Base-by-base conservation (phyloP, 23 tunicate species). In the Diplosoma virens region DNA sequence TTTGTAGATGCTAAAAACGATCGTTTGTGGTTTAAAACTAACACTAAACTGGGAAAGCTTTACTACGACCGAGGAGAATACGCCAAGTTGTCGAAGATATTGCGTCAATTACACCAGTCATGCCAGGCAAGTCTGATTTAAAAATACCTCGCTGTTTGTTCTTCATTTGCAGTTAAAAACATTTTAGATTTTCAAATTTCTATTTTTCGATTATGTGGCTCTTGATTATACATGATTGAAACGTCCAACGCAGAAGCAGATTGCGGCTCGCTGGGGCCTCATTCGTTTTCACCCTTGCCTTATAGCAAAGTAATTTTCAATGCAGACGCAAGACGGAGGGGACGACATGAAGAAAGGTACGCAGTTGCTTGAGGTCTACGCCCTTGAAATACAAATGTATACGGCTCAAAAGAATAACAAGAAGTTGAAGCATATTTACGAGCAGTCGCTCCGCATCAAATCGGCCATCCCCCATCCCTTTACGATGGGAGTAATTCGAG, bases 381-480 rank as follows among this genome's bases (percentile, higher is more conserved):
- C 94, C 18, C 78, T 93, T 11, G 98, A 93, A 73, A 93, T 93
- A 21, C 98, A 93, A 82, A 93, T 93, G 98, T 86, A 87, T 79
- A 93, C 98, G 3, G 89, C 76, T 0, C 94, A 82, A 34, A 93
- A 93, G 58, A 87, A 93, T 35, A 93, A 93, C 54, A 93, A 93
- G 69, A 86, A 79, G 71, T 71, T 93, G 60, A 93, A 93, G 46
- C 56, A 73, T 52, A 88, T 93, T 32, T 93, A 93, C 74, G 94
- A 93, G 36, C 88, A 93, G 58, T 86, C 94, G 3, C 73, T 86
- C 1, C 82, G 79, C 28, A 93, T 93, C 65, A 93, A 93, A 56
- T 86, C 98, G 0, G 98, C 94, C 1, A 93, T 93, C 30, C 98
- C 98, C 32, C 98, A 93, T 82, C 98, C 98, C 2, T 78, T 93